Conservation (phyloP, 1,140 invertebrate species). For the Sminthurides bifidus region DNA sequence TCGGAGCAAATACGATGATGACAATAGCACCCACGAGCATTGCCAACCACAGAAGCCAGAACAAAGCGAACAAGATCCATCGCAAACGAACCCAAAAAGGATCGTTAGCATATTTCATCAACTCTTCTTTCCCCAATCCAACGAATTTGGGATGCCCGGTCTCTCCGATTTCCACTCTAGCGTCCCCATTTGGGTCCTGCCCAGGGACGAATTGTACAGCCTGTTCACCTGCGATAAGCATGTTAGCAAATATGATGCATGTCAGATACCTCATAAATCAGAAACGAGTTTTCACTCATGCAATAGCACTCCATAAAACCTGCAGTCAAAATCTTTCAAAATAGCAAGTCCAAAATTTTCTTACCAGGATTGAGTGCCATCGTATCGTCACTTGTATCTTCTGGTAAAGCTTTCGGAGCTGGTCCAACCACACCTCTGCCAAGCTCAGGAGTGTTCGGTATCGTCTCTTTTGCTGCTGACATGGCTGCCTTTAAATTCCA, state of each 20-base stretch:
- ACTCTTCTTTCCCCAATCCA: conserved; percentile 77
- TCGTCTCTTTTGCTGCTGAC: too few relatives aligned
- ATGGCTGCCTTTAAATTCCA: too few relatives aligned
- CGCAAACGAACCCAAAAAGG: conserved; percentile 79
- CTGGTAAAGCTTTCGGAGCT: conserved; percentile 24
- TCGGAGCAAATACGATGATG: conserved; percentile 71
- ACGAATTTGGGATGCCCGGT: conserved; percentile 46
- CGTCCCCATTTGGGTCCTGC: conserved; percentile 55
- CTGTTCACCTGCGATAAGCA: conserved; percentile 25
- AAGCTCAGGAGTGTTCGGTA: too few relatives aligned
- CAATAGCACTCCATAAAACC: too few relatives aligned
- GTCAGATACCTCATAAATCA: too few relatives aligned
- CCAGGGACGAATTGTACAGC: conserved; percentile 57
- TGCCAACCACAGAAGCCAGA: conserved; percentile 72
- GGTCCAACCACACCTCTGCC: conserved; percentile 16
- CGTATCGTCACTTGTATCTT: conserved; percentile 20
- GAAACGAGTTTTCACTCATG: too few relatives aligned
- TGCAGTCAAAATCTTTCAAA: too few relatives aligned
- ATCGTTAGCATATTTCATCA: conserved; percentile 79
- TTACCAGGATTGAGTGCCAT: conserved; percentile 23
- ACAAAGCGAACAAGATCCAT: conserved; percentile 69
- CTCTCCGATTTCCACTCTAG: conserved; percentile 68
- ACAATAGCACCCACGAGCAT: conserved; percentile 73
- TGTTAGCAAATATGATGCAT: conserved; percentile 1
- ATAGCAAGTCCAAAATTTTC: too few relatives aligned